Base-by-base conservation (phyloP, 2,888 invertebrate species). In the Strigamia maritima region DNA sequence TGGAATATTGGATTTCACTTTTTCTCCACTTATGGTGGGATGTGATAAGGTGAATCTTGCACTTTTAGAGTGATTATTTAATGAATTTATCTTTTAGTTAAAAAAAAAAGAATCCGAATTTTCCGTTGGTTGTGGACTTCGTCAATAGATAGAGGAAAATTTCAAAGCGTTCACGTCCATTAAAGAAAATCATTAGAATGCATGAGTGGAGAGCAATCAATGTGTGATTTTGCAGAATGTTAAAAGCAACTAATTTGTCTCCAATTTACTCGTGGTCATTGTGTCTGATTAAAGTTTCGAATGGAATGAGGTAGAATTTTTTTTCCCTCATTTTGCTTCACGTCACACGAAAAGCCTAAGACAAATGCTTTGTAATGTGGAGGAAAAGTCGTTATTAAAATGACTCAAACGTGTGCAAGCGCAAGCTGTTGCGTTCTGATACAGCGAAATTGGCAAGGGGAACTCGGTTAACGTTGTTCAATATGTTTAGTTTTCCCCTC, bases 1-100 rank as follows among this genome's bases (percentile, higher is more conserved):
- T 65, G 60, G 60, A 65, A 65, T 65, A 65, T 65, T 65, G 60
- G 60, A 24, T 65, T 65, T 65, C 60, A 22, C 60, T 65, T 65
- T 65, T 24, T 24, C 22, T 2, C 24, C 22, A 22, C 60, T 22
- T 22, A n/a, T 65, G 22, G 60, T 24, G 24, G 6, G 24, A 24
- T 22, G 24, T 24, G 60, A 65, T 65, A 65, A 44, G 44, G 60
- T 65, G 60, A 65, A 65, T n/a, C 60, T n/a, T 8, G 4, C 60
- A 12, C 12, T 65, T 65, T 65, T 24, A 19, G 1, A 12, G 60
- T 65, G 60, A 65, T 65, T 65, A 22, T 65, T 65, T 65, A 65
- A 65, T 65, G 60, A 65, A 65, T n/a, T 65, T 65, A 65, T 65
- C 60, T 65, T 24, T 65, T 24, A 24, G 22, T 16, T 22, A 4